Conservation (phyloP, 1,140 invertebrate species). For the Bombus waltoni region DNA sequence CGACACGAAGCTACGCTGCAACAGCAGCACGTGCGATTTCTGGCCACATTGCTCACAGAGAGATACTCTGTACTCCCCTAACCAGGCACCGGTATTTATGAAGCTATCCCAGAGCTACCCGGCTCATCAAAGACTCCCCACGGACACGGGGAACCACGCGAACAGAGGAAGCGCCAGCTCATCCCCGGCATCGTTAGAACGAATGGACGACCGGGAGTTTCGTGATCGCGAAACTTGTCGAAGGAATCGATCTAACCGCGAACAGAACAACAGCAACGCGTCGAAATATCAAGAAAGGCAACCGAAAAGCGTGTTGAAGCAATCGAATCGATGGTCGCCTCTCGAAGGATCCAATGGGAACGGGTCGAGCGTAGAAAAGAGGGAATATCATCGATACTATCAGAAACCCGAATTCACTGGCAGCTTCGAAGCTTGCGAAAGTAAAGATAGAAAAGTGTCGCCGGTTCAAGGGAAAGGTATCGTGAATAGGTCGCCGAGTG, state of each 20-base stretch:
- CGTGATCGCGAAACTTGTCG: conserved; percentile 59
- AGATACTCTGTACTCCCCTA: conserved; percentile 78
- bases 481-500: conserved; percentile 74
- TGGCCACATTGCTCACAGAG: conserved; percentile 84
- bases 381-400: conserved; percentile 57
- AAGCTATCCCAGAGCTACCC: conserved; percentile 84
- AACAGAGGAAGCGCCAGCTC: conserved; percentile 76
- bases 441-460: conserved; percentile 75
- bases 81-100: conserved; percentile 78
- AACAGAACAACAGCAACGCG: conserved; percentile 48
- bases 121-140: conserved; percentile 78
- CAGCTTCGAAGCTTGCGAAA: conserved; percentile 61
- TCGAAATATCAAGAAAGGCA: conserved; percentile 60
- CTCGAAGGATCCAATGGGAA: conserved; percentile 66
- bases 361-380: conserved; percentile 58
- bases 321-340: conserved; percentile 56
- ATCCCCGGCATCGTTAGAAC: conserved; percentile 76
- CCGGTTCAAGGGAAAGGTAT: conserved; percentile 75
- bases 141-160: conserved; percentile 64
- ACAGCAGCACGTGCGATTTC: conserved; percentile 83
- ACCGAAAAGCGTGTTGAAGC: conserved; percentile 73
- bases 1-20: conserved; percentile 80
- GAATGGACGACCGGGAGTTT: conserved; percentile 73
- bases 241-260: conserved; percentile 59
- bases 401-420: conserved; percentile 60